Base-by-base conservation (phyloP, 2,113 vertebrate species). In the Gasterosteus aculeatus region DNA sequence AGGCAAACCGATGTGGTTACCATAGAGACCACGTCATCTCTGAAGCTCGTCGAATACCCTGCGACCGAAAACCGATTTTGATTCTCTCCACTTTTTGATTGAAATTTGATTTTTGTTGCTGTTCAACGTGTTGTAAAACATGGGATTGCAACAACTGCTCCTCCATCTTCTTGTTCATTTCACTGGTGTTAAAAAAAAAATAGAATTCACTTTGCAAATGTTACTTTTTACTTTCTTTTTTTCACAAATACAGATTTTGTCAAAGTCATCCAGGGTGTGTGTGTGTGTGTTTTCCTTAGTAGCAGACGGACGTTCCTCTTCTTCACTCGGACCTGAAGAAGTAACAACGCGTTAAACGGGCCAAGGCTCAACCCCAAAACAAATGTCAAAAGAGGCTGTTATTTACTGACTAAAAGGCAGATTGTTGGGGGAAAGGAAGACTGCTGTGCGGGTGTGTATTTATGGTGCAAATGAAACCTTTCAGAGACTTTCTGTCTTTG, bases 231-330 rank as follows among this genome's bases (percentile, higher is more conserved):
- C n/a, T 53, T 49, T 47, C 14, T 72, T 56, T 58, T 91, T 73
- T 87, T 90, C 85, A 81, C 80, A 92, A 93, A 94, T 94, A 92
- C 89, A 94, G 57, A 91, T 86, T 93, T 93, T 90, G 71, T 83
- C 80, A 87, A 89, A 82, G 63, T 84, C 12, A 7, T 16, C 15
- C 7, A 0, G 14, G 10, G 16, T 35, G 63, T 83, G 35, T 38
- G 35, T 38, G 35, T 38, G 14, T 10, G 16, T 35, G 63, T 78
- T 51, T 5, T 19, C 38, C 19, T 47, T 56, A 29, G 9, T 7
- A 47, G 16, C 44, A 46, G 33, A 35, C 3, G 33, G 33, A 35
- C 33, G 33, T 35, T 35, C 33, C 33, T 35, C 3, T 35, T 44
- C 42, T 15, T 44, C 42, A 15, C 12, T 44, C 42, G 5, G 4